Evolutionary conservation across 53 echinoderm and acorn worm species (phyloP), one percentile per base, ranked within the genome.

Genomic region (Hippasteria phrygiana): DNA sequence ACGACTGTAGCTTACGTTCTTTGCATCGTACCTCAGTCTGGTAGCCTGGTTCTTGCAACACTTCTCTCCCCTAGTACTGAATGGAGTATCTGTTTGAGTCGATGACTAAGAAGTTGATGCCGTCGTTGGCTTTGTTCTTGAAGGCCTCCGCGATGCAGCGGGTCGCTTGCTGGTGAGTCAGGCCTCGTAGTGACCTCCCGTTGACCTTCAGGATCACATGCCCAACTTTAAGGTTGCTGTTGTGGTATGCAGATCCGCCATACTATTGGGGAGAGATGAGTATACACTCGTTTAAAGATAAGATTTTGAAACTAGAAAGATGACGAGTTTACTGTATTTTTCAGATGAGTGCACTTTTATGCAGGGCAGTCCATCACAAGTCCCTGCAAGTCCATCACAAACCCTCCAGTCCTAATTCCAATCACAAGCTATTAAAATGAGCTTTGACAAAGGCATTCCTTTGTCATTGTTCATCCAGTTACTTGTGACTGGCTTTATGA

Each of bases 201-300:
- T 94, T 94, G 82, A 96, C 96, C 77, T 90, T 93, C 10, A 96
- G n/a, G 72, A 96, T 96, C 78, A 96, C 94, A 82, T 96, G 96
- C 27, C 96, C 96, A 3, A 94, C 92, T 47, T 89, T 93, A 18
- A 96, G 83, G 81, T 91, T 93, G 78, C 96, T 94, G 85, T 88
- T 96, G 64, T 87, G 91, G 71, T 94, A 87, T 2, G 96, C 96
- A n/a, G 96, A 94, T 36, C 96, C 96, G 43, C 93, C 96, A 63
- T 88, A 74, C 96, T 96, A 83, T 64, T 40, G 41, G 7, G 69
- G 39, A 71, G 63, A 77, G 9, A 71, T 55, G 85, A 40, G 18
- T 7, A 84, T 59, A 69, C n/a, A 17, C 2, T n/a, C 26, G 8
- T 24, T 14, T 1, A 48, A 7, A 7, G 48, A n/a, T n/a, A 75